These are phyloP conservation scores for Tragulus kanchil DNA, from an alignment of 2,113 vertebrate genomes.

Conservation along the genomic window DNA sequence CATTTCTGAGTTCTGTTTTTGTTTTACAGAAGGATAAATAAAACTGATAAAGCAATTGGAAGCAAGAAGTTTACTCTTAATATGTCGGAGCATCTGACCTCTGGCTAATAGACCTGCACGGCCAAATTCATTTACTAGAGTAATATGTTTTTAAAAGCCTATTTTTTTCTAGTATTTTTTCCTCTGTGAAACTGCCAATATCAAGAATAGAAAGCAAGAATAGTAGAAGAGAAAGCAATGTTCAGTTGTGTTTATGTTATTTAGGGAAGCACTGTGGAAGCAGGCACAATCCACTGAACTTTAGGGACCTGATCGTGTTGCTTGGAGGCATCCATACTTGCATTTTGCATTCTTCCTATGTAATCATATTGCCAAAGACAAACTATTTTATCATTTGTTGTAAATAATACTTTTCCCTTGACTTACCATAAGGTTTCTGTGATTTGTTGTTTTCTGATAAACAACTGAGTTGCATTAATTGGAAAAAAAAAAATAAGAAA, in stretches of 20 bases:
- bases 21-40: conserved; percentile 88
- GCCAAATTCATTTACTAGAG: conserved; percentile 86
- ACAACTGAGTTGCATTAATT: conserved; percentile 96
- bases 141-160: conserved; percentile 85
- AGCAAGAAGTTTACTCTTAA: conserved; percentile 86
- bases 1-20: conserved; percentile 88
- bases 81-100: conserved; percentile 83
- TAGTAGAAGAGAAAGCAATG: conserved; percentile 81
- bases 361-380: conserved; percentile 99
- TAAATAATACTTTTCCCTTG: conserved; percentile 97
- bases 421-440: conserved; percentile 99
- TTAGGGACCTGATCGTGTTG: conserved; percentile 87
- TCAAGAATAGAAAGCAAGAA: conserved; percentile 84
- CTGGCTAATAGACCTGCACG: conserved; percentile 83
- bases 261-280: conserved; percentile 88
- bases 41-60: conserved; percentile 89
- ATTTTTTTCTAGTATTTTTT: conserved; percentile 83
- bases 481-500: conserved; percentile 59
- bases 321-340: conserved; percentile 92
- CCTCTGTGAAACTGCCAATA: conserved; percentile 90
- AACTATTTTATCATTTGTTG: conserved; percentile 96
- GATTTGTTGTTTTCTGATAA: conserved; percentile 99
- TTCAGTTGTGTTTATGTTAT: conserved; percentile 86
- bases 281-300: conserved; percentile 89
- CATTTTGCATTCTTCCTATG: conserved; percentile 96